These are phyloP conservation scores for Sylvietta virens DNA, from an alignment of 2,113 vertebrate species.

Conservation along the genomic window DNA sequence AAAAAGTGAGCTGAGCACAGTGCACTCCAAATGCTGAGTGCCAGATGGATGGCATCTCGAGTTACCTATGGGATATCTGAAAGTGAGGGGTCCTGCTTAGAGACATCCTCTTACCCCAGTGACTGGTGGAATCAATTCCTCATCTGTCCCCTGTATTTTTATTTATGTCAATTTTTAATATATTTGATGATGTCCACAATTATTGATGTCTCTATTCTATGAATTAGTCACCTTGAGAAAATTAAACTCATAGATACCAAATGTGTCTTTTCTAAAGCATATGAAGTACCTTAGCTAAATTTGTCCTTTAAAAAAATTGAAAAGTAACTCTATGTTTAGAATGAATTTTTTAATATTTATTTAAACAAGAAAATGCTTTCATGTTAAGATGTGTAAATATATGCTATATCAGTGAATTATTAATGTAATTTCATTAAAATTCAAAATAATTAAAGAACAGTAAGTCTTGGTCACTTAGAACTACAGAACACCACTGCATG, in stretches of 20 bases:
- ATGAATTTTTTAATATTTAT: rapidly evolving
- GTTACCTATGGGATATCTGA: neutral
- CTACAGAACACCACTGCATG: neutral
- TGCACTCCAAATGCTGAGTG: neutral
- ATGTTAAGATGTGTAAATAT: neutral
- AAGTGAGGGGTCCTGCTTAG: neutral
- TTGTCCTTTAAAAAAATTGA: neutral
- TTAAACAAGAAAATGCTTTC: neutral
- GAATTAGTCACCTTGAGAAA: neutral
- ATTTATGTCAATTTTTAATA: neutral
- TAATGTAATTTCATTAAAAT: neutral
- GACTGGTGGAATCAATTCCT: neutral
- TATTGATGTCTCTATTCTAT: neutral
- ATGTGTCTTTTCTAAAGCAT: neutral
- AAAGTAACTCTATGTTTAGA: neutral
- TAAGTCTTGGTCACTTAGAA: neutral
- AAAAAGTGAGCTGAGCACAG: neutral
- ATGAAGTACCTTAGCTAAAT: neutral
- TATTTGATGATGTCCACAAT: neutral
- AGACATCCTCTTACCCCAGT: neutral
- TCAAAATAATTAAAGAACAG: neutral
- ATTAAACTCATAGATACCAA: neutral
- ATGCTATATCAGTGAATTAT: neutral
- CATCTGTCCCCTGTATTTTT: neutral
- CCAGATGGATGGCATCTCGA: neutral